These are phyloP conservation scores for Bos indicus DNA, from an alignment of 2,113 vertebrate genomes.

Conservation along the genomic window DNA sequence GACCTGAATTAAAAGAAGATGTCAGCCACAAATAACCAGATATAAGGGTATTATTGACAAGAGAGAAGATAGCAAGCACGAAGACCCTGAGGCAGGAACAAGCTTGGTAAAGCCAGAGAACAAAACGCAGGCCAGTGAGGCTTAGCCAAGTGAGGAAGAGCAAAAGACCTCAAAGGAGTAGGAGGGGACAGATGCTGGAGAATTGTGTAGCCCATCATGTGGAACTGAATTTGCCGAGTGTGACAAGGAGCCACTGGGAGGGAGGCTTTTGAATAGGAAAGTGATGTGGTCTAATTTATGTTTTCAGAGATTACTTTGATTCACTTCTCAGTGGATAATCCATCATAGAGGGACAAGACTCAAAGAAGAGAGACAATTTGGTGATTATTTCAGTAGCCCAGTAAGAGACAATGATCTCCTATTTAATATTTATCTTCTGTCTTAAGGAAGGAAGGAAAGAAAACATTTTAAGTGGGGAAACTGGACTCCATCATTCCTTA, in stretches of 20 bases:
- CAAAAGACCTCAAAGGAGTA: neutral
- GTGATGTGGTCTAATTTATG: neutral
- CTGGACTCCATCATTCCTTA: neutral
- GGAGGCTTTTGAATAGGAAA: neutral
- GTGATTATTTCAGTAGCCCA: neutral
- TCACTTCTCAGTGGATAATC: neutral
- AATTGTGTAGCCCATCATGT: neutral
- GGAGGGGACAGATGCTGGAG: neutral
- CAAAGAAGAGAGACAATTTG: neutral
- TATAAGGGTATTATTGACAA: neutral
- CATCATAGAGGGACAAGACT: neutral
- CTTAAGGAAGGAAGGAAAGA: neutral
- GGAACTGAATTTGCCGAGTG: neutral
- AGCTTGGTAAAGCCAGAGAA: neutral
- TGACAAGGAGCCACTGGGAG: neutral
- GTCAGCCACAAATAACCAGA: neutral
- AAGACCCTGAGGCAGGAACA: neutral
- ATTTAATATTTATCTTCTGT: neutral
- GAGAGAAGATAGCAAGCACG: neutral
- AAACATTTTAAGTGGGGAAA: neutral
- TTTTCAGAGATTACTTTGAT: neutral
- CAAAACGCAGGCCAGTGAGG: neutral
- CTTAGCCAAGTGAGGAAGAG: neutral
- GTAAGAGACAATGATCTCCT: neutral
- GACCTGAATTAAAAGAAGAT: neutral